Evolutionary conservation across 2,888 invertebrate genomes (phyloP).

Genomic region (Anthrax anthrax): DNA sequence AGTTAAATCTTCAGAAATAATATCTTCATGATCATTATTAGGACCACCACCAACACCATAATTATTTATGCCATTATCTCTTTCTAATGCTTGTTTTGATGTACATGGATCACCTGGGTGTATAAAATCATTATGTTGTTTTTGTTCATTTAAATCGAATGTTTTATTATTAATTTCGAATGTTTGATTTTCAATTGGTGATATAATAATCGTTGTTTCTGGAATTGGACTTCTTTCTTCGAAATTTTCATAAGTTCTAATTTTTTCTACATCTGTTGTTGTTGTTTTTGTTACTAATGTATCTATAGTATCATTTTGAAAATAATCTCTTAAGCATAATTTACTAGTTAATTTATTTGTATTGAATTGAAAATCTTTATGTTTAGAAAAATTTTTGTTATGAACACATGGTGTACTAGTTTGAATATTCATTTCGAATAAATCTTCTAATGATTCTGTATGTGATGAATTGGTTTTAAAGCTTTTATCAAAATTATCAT

Average conservation of each 20-base stretch:
- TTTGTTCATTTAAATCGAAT: slow-evolving; percentile 2
- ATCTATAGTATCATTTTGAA: neutral
- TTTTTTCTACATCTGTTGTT: too few species aligned
- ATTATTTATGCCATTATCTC: slow-evolving; percentile 3
- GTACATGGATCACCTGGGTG: slow-evolving; percentile 13
- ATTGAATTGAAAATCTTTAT: neutral
- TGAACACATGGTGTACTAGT: slow-evolving; percentile 13
- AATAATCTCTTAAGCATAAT: neutral
- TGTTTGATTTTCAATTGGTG: slow-evolving; percentile 7
- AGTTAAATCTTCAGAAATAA: slow-evolving; percentile 14
- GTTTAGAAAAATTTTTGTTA: neutral
- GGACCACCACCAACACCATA: neutral
- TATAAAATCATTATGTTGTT: neutral
- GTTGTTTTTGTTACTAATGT: too few species aligned
- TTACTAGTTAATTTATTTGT: neutral
- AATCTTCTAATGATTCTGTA: slow-evolving; percentile 3
- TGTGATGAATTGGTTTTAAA: neutral
- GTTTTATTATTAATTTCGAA: slow-evolving; percentile 11
- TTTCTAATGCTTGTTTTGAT: slow-evolving; percentile 12
- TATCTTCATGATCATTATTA: slow-evolving; percentile 15
- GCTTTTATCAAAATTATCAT: neutral
- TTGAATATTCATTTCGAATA: slow-evolving; percentile 3
- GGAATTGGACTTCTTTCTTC: neutral
- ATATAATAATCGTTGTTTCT: neutral
- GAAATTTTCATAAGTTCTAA: neutral